These are phyloP conservation scores for Sula dactylatra DNA, from an alignment of 2,113 vertebrate genomes.

Conservation along the genomic window DNA sequence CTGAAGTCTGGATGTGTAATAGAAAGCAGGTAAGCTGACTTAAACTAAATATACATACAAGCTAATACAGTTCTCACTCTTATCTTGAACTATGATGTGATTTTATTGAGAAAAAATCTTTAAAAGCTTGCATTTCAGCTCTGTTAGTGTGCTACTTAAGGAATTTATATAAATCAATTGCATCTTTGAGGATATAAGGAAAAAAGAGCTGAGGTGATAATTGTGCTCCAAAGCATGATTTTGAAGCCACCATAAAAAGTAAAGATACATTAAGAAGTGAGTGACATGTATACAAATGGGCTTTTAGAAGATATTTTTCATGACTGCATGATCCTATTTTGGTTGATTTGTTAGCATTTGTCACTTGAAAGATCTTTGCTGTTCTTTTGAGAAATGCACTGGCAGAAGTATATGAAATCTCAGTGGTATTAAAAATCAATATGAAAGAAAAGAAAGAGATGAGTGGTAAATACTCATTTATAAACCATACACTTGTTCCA, in stretches of 20 bases:
- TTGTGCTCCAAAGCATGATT: neutral
- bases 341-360: neutral
- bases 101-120: neutral
- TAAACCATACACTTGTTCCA: neutral
- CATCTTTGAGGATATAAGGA: neutral
- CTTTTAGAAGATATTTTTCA: neutral
- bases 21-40: neutral
- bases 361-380: neutral
- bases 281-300: neutral
- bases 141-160: neutral
- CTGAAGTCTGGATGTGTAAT: neutral
- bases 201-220: neutral
- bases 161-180: neutral
- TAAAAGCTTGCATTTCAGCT: neutral
- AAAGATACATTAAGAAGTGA: neutral
- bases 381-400: neutral
- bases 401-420: neutral
- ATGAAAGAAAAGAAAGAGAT: neutral
- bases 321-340: neutral
- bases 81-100: neutral
- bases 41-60: neutral
- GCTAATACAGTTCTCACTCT: neutral
- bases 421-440: constrained; percentile 12
- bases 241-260: neutral
- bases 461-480: constrained; percentile 4